These are phyloP conservation scores for Druon quercuslanigerum DNA, from an alignment of 1,140 invertebrate genomes.

Conservation along the genomic window DNA sequence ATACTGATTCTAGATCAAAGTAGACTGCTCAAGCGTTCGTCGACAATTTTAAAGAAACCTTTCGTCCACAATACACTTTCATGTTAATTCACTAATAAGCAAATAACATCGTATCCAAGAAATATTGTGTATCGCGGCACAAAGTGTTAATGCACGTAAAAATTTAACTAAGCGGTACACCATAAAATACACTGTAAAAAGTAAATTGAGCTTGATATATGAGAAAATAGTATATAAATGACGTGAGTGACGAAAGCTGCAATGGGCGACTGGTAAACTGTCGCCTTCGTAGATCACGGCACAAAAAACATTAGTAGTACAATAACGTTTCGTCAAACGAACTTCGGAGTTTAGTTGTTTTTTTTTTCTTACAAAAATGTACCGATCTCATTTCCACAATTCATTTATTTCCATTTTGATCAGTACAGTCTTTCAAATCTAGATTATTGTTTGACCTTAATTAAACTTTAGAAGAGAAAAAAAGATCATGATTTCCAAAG, in stretches of 20 bases:
- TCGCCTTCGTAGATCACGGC: constrained; percentile 39
- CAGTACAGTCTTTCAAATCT: not conserved
- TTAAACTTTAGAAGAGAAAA: not conserved
- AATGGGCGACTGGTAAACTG: not conserved
- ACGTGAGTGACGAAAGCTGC: not conserved
- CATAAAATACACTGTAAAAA: constrained; percentile 12
- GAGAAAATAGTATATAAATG: constrained; percentile 8
- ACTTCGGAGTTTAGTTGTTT: constrained; percentile 39
- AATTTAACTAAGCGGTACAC: constrained; percentile 16
- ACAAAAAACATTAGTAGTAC: constrained; percentile 41
- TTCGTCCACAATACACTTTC: not conserved
- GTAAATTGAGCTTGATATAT: constrained; percentile 26
- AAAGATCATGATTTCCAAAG: not conserved
- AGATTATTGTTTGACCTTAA: not conserved
- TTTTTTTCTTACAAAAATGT: not conserved
- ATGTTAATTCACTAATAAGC: too few relatives aligned
- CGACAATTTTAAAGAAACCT: not conserved
- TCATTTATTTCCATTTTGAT: not conserved
- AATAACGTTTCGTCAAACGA: constrained; percentile 41
- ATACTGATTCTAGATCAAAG: not conserved
- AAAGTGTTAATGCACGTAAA: not conserved
- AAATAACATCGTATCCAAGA: not conserved
- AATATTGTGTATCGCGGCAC: not conserved
- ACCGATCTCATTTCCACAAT: not conserved
- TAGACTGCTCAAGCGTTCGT: constrained; percentile 20